phyloP scores from a whole-genome alignment of 2,113 vertebrate species.

The Oncorhynchus keta region DNA sequence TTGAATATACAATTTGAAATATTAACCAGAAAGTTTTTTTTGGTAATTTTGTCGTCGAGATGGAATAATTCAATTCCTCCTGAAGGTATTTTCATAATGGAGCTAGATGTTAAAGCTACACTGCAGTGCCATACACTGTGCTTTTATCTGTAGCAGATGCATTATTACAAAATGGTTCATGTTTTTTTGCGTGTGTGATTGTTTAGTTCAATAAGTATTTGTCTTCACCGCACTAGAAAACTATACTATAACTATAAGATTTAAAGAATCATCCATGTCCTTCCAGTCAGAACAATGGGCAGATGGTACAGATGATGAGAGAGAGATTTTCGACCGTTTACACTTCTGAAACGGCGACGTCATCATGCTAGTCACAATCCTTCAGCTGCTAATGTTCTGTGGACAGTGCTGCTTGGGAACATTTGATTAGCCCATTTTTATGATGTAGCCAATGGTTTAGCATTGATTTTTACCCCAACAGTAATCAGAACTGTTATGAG shows the following conservation, averaged over 20 bases:
- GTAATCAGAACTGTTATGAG: no score
- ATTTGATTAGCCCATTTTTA: slow-evolving; percentile 15
- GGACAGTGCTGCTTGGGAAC: not conserved
- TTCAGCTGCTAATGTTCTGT: slow-evolving; percentile 12
- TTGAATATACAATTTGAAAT: slow-evolving; percentile 1
- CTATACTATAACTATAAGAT: no score
- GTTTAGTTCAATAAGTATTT: no score
- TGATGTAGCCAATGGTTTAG: no score
- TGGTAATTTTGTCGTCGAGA: not conserved
- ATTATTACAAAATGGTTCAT: no score
- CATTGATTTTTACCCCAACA: no score
- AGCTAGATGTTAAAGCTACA: no score
- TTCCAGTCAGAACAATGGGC: not conserved
- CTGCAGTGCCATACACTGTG: not conserved
- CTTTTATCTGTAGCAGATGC: no score
- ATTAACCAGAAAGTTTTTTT: no score
- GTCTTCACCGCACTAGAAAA: no score
- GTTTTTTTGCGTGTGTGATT: no score
- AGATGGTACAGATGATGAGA: not conserved
- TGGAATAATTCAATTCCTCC: not conserved
- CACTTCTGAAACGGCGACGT: not conserved
- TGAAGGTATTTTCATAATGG: not conserved
- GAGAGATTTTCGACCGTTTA: not conserved
- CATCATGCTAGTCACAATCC: not conserved
- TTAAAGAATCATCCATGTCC: not conserved